A percentile compares a stretch with the other conserved stretches of the same genome.
phyloP scores from a whole-genome alignment of 2,113 vertebrate species.

The Apaloderma vittatum region DNA sequence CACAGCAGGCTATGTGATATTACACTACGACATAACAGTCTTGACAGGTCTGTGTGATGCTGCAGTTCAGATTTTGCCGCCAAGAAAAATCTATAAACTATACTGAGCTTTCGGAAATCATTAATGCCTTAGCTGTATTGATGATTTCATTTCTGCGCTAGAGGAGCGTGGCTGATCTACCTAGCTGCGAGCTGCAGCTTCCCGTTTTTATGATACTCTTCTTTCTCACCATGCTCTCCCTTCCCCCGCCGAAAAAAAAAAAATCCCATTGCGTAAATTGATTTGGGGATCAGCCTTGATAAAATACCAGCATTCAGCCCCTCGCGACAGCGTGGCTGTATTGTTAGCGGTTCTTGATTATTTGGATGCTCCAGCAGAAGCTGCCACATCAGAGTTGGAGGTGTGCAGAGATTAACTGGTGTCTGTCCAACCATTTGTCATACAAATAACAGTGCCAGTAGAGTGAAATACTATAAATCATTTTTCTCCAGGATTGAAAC shows the following conservation, averaged over 20 bases:
- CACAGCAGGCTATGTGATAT: not conserved
- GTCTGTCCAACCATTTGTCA: conserved; percentile 84
- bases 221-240: not conserved
- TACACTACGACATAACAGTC: rapidly evolving
- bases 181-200: not conserved
- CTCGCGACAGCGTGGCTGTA: not conserved
- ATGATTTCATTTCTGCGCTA: not conserved
- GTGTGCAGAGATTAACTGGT: conserved; percentile 74
- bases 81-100: not conserved
- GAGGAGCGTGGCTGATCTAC: not conserved
- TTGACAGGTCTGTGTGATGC: not conserved
- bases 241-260: not conserved
- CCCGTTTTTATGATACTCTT: not conserved
- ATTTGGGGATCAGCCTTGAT: conserved; percentile 69
- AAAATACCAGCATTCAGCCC: conserved; percentile 37
- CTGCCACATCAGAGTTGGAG: conserved; percentile 28
- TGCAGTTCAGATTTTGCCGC: not conserved
- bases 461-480: conserved; percentile 93
- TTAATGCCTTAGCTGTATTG: not conserved
- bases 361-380: conserved; percentile 37
- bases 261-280: conserved; percentile 28
- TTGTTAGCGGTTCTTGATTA: conserved; percentile 44
- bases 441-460: conserved; percentile 82
- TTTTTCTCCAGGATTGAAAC: conserved; percentile 88
- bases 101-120: not conserved